Conservation (phyloP, 2,113 vertebrate genomes). For the Mormyrus lacerda region DNA sequence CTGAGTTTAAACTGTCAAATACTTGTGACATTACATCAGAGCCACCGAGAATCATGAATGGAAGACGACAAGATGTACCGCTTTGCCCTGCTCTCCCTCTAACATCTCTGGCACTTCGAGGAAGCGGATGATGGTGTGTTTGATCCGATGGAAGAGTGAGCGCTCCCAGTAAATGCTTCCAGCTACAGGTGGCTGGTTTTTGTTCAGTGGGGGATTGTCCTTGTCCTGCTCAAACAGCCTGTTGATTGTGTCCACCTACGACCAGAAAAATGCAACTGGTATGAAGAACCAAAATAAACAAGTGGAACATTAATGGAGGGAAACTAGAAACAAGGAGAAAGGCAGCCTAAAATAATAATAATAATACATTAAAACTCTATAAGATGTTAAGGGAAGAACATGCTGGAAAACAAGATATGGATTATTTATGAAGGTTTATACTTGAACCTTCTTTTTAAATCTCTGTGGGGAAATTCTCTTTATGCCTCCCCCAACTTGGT, state of each 20-base stretch:
- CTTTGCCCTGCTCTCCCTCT: slow-evolving; percentile 55
- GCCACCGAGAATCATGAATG: not conserved
- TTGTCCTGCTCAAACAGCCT: slow-evolving; percentile 65
- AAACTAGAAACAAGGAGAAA: not conserved
- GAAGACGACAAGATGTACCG: slow-evolving; percentile 48
- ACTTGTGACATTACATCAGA: not conserved
- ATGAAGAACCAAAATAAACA: not conserved
- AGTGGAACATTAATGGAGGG: slow-evolving; percentile 13
- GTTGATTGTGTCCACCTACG: slow-evolving; percentile 68
- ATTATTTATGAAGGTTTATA: not conserved
- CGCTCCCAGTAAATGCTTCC: slow-evolving; percentile 82
- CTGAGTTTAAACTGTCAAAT: not conserved
- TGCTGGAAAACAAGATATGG: not conserved
- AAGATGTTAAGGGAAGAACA: not conserved
- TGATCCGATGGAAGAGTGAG: slow-evolving; percentile 68
- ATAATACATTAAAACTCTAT: not conserved
- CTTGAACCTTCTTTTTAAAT: too few relatives aligned
- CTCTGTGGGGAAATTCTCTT: too few relatives aligned
- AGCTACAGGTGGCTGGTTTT: slow-evolving; percentile 72
- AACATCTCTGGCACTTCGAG: slow-evolving; percentile 67
- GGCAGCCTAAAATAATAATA: not conserved
- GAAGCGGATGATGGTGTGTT: slow-evolving; percentile 69
- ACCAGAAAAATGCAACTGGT: slow-evolving; percentile 1
- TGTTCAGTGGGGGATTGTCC: slow-evolving; percentile 66
- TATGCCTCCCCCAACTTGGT: too few relatives aligned